These are phyloP conservation scores for Caenorhabditis virilis DNA, from an alignment of 2,888 invertebrate species.

Conservation along the genomic window DNA sequence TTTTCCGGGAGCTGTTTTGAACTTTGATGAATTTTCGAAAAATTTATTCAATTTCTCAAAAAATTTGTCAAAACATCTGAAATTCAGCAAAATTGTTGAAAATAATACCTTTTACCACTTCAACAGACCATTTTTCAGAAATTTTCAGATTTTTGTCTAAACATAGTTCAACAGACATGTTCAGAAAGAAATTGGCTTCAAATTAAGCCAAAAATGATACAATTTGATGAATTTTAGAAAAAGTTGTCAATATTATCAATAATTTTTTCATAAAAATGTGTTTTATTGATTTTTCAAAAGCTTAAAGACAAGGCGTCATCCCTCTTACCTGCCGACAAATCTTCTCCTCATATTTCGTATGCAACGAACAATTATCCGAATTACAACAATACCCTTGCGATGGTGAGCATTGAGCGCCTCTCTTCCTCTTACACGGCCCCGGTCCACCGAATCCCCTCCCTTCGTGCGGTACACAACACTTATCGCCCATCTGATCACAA, in stretches of 20 bases:
- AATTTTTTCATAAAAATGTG: too few relatives aligned
- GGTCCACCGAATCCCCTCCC: conserved; percentile 44
- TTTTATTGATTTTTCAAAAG: too few relatives aligned
- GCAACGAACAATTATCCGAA: conserved; percentile 78
- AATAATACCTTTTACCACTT: conserved; percentile 82
- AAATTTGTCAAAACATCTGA: not conserved
- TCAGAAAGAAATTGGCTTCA: not conserved
- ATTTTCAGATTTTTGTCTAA: too few relatives aligned
- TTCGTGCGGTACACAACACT: conserved; percentile 80
- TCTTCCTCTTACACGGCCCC: conserved; percentile 77
- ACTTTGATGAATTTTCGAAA: too few relatives aligned
- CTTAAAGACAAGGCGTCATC: too few relatives aligned
- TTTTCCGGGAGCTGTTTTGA: too few relatives aligned
- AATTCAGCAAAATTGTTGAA: not conserved
- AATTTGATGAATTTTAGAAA: conserved; percentile 2
- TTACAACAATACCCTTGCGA: conserved; percentile 97
- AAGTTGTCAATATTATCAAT: not conserved
- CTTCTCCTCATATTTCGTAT: conserved; percentile 71
- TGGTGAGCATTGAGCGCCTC: conserved; percentile 73
- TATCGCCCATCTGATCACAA: conserved; percentile 75
- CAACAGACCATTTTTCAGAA: conserved; percentile 90
- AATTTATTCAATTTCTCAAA: too few relatives aligned
- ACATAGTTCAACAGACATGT: not conserved
- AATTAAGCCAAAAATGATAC: not conserved
- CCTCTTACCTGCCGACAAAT: conserved; percentile 62